Evolutionary conservation across 2,113 vertebrate species (phyloP), one percentile per base, ranked within the genome.

Genomic region (Nannospalax galili): DNA sequence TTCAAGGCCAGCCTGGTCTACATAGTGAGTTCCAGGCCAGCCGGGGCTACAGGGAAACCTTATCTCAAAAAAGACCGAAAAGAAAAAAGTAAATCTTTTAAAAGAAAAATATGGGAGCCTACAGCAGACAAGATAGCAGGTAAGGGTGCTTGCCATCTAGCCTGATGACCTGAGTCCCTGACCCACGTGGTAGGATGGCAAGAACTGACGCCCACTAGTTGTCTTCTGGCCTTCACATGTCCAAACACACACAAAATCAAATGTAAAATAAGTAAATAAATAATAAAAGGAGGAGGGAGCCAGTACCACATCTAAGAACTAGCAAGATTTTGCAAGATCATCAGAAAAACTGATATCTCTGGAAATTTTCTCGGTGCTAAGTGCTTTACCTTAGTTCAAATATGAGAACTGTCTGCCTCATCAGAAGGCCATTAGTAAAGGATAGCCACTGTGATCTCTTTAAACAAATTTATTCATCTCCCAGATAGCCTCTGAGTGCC

Each of bases 361-460:
- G 15, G 19, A 56, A 74, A 65, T 60, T 60, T 37, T 72, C 48
- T 52, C 64, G 52, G 52, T 32, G 28, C 14, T 17, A 26, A 40
- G 56, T 7, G 0, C 73, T 70, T 45, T 11, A 11, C 42, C 35
- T 67, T 67, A 17, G 72, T 20, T 58, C 0, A 1, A 11, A 19
- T 8, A 2, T 10, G 48, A 64, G 26, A 42, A 67, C 7, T 20
- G 58, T 65, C 80, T 37, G 67, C 52, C 19, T 1, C 26, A 64
- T 1, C n/a, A n/a, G n/a, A n/a, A 81, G 52, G 40, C 19, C 62
- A 70, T n/a, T 42, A n/a, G 26, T 72, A 37, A 74, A 79, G 30
- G 19, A 14, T 0, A 35, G 22, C 45, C 30, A 60, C 80, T 67
- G 10, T 30, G 48, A 84, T 0, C 0, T 0, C 42, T 3, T 1